Evolutionary conservation across 2,113 vertebrate genomes (phyloP).

Genomic region (Aegypius monachus): DNA sequence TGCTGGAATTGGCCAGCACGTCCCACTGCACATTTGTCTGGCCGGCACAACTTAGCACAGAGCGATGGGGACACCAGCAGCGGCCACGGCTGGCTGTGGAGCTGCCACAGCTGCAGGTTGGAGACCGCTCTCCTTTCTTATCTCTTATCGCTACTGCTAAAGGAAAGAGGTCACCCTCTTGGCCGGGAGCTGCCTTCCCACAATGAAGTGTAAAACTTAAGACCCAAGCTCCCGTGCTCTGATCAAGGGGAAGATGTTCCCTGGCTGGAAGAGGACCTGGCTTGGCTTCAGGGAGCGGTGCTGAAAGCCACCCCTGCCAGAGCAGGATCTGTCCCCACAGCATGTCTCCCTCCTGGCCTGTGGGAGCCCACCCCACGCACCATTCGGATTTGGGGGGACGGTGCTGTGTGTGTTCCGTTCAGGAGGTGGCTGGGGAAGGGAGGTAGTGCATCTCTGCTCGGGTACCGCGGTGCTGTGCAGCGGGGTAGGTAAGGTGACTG

Average conservation of each 20-base stretch:
- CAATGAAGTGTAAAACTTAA: not conserved
- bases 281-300: not conserved
- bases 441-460: not conserved
- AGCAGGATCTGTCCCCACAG: not conserved
- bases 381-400: fast-evolving
- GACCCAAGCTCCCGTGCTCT: not conserved
- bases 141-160: not conserved
- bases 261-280: not conserved
- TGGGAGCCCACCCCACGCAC: not conserved
- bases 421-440: not conserved
- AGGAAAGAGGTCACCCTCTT: not conserved
- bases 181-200: not conserved
- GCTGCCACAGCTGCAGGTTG: not conserved
- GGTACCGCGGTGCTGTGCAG: not conserved
- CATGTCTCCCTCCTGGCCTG: not conserved
- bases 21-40: not conserved
- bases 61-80: not conserved
- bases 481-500: not conserved
- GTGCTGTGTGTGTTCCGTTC: not conserved
- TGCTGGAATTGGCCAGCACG: not conserved
- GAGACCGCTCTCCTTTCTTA: not conserved
- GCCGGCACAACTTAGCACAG: not conserved
- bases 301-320: not conserved
- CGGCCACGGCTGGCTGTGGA: not conserved
- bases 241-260: not conserved